A percentile compares a stretch with the other conserved stretches of the same genome.
Evolutionary conservation across 2,113 vertebrate species (phyloP).

Genomic region (Prionailurus bengalensis): DNA sequence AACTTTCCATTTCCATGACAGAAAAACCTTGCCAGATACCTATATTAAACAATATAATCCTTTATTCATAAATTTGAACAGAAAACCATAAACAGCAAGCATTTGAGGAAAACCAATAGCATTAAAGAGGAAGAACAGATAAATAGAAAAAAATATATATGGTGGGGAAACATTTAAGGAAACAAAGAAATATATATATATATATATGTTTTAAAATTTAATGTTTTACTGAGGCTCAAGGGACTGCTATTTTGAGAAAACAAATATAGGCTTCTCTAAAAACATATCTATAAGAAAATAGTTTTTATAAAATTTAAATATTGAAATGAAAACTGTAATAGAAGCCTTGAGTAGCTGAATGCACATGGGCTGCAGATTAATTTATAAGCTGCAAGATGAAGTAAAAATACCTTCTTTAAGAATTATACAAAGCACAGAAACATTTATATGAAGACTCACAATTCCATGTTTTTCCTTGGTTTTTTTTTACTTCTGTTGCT

Average conservation of each 20-base stretch:
- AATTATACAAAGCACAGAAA: neutral
- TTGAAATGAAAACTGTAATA: neutral
- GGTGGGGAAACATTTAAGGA: neutral
- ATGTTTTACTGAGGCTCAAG: neutral
- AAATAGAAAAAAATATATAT: neutral
- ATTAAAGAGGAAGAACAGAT: neutral
- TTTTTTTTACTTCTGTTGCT: slow-evolving; percentile 11
- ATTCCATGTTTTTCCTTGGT: neutral
- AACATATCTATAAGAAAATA: neutral
- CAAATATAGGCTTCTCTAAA: neutral
- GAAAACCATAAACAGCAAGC: slow-evolving; percentile 21
- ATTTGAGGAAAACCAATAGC: neutral
- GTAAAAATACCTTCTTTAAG: neutral
- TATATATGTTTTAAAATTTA: neutral
- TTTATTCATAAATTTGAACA: slow-evolving; percentile 44
- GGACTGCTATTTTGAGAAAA: neutral
- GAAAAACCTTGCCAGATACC: neutral
- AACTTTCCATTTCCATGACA: neutral
- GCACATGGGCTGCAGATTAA: neutral
- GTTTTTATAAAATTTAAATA: neutral
- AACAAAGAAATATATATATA: neutral
- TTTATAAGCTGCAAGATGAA: neutral
- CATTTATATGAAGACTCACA: neutral
- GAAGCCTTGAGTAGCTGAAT: neutral
- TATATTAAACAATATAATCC: slow-evolving; percentile 4